A percentile compares a stretch with the other conserved stretches of the same genome.
Conservation (phyloP, 2,113 vertebrate species). For the Forbesichthys papilliferus region DNA sequence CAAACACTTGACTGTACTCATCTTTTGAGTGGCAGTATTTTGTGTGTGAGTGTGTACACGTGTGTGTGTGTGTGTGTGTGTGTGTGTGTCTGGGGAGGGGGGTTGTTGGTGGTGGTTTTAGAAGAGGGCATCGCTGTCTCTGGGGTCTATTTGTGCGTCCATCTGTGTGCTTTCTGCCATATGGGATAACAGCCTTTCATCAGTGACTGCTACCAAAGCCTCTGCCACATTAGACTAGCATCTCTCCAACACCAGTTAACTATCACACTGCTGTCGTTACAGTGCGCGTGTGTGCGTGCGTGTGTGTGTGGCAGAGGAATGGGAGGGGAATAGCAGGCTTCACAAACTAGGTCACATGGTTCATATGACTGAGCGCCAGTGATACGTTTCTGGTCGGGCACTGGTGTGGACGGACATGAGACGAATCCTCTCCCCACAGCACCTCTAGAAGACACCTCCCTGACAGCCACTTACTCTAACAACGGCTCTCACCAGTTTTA, state of each 20-base stretch:
- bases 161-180: slow-evolving; percentile 69
- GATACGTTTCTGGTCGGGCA: slow-evolving; percentile 61
- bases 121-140: slow-evolving; percentile 24
- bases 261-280: slow-evolving; percentile 72
- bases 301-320: slow-evolving; percentile 5
- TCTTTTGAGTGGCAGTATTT: slow-evolving; percentile 38
- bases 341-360: slow-evolving; percentile 56
- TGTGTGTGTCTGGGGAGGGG: not conserved
- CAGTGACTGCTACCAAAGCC: slow-evolving; percentile 70
- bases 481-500: not conserved
- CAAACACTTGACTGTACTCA: slow-evolving; percentile 52
- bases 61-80: not conserved
- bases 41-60: slow-evolving; percentile 4
- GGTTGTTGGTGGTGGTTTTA: slow-evolving; percentile 23
- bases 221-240: slow-evolving; percentile 54
- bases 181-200: slow-evolving; percentile 75
- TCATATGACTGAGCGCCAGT: slow-evolving; percentile 53
- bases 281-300: slow-evolving; percentile 26
- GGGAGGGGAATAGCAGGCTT: slow-evolving; percentile 44
- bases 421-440: slow-evolving; percentile 7
- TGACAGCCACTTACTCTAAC: not conserved
- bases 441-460: slow-evolving; percentile 1
- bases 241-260: slow-evolving; percentile 68
- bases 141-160: slow-evolving; percentile 63
- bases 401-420: slow-evolving; percentile 14